Base-by-base conservation (phyloP, 2,113 vertebrate genomes). In the Eidolon helvum region DNA sequence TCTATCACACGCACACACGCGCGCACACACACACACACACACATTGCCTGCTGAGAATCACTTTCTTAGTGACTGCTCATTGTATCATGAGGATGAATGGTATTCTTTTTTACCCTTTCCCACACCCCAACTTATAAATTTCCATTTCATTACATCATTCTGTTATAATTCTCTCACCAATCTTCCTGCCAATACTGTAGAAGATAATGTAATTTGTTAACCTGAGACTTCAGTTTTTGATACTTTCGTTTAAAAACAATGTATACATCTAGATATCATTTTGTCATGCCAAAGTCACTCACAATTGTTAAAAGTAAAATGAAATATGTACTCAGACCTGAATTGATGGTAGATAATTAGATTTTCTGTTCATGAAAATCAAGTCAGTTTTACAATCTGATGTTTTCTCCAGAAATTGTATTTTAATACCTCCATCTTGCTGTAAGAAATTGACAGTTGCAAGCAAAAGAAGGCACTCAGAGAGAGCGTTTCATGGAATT, bases 371-470 rank as follows among this genome's bases (percentile, higher is more conserved):
- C 94, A 48, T 7, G 3, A 83, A 98, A 86, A 66, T 11, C 78
- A 33, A 75, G 74, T 69, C 89, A 84, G 71, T 96, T 83, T 93
- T 7, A 59, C 75, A 94, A 61, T 84, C 61, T 66, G 57, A 33
- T 33, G 4, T 89, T 97, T 97, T 90, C 84, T 94, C 75, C 75
- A 61, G 15, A 50, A 48, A 45, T 19, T 77, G 28, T 53, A 40
- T 87, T 95, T 96, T 68, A 65, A n/a, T 69, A 4, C 77, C 45
- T 77, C n/a, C 61, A 4, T 77, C 97, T 95, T 94, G 78, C n/a
- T 66, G 35, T 21, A 72, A 96, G 87, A 94, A 97, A 97, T 15
- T 84, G 68, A 59, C 93, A 33, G 79, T 98, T 77, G 38, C 11
- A 1, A 43, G 10, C 40, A 35, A 87, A 96, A 91, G 90, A 50